phyloP scores from a whole-genome alignment of 2,888 invertebrate species.

The Clepsis dumicolana region DNA sequence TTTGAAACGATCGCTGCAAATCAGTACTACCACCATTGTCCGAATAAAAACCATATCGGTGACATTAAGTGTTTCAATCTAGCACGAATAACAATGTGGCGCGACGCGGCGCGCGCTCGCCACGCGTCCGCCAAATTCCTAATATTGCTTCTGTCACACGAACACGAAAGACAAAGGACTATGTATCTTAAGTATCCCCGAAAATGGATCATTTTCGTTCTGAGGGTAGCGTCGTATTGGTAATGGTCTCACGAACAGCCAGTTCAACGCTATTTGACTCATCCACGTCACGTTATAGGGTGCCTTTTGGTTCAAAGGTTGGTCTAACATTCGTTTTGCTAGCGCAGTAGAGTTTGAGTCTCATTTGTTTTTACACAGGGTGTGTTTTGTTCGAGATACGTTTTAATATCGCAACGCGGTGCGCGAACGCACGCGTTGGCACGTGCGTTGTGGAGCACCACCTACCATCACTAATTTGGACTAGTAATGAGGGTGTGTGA shows the following conservation, averaged over 20 bases:
- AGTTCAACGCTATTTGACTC: not conserved
- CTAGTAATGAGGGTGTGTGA: conserved; percentile 55
- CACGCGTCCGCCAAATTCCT: conserved; percentile 37
- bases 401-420: conserved; percentile 72
- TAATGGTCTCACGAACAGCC: not conserved
- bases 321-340: not conserved
- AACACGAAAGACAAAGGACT: conserved; percentile 45
- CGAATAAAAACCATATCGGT: conserved; percentile 52
- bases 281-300: not conserved
- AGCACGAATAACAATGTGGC: conserved; percentile 64
- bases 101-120: conserved; percentile 45
- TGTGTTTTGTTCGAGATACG: conserved; percentile 53
- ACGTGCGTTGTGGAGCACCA: conserved; percentile 59
- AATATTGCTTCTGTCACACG: conserved; percentile 53
- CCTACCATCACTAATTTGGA: conserved; percentile 60
- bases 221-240: not conserved
- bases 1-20: not conserved
- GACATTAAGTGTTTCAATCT: conserved; percentile 77
- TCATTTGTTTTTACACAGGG: not conserved
- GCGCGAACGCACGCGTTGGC: conserved; percentile 69
- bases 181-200: not conserved
- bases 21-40: conserved; percentile 36
- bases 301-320: not conserved
- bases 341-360: not conserved
- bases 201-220: conserved; percentile 3